Evolutionary conservation across 2,888 invertebrate genomes (phyloP).

Genomic region (Luperina nickerlii): DNA sequence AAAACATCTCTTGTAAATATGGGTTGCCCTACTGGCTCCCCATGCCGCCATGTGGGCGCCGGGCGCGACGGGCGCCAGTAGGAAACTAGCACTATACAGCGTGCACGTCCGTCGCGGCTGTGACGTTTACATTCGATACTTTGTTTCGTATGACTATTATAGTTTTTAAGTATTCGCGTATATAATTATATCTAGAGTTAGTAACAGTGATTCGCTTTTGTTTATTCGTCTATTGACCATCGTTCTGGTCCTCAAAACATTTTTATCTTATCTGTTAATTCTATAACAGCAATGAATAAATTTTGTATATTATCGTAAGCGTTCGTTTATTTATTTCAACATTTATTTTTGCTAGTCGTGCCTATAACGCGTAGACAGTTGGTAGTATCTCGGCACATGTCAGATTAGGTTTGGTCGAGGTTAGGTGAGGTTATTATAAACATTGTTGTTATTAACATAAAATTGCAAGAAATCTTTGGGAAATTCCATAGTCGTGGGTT

Average conservation of each 20-base stretch:
- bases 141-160: not conserved
- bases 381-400: not conserved
- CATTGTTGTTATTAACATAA: conserved; percentile 4
- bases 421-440: conserved; percentile 20
- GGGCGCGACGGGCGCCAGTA: not conserved
- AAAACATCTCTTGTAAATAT: conserved; percentile 5
- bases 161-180: not conserved
- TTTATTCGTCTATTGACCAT: not conserved
- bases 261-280: conserved; percentile 8
- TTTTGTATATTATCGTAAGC: not conserved
- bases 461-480: not conserved
- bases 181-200: not conserved
- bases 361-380: not conserved
- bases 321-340: not conserved
- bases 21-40: not conserved
- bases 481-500: not conserved
- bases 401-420: not conserved
- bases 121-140: conserved; percentile 2
- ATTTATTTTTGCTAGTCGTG: not conserved
- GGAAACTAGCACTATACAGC: not conserved
- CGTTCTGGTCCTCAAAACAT: not conserved
- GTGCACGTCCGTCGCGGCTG: conserved; percentile 5
- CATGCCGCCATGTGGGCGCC: conserved; percentile 1
- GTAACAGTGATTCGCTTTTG: conserved; percentile 16
- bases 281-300: conserved; percentile 5